These are phyloP conservation scores for Clivina fossor DNA, from an alignment of 2,888 invertebrate species.

Conservation along the genomic window DNA sequence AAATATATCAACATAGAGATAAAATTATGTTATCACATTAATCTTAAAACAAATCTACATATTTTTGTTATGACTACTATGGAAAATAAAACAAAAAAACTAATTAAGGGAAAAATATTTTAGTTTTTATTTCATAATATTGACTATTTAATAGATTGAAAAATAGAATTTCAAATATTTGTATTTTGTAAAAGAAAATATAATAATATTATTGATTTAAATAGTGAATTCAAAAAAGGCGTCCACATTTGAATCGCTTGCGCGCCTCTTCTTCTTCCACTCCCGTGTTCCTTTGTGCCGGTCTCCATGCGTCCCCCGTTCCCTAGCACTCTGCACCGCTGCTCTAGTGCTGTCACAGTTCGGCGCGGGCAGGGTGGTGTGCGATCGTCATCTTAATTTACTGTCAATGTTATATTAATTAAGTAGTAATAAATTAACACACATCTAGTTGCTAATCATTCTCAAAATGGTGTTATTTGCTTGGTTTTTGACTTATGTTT, in stretches of 20 bases:
- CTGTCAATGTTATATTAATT: constrained; percentile 33
- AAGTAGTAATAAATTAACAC: constrained; percentile 28
- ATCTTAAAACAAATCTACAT: no score
- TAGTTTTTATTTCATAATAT: no score
- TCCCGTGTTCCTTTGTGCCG: constrained; percentile 40
- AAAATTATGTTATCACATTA: not conserved
- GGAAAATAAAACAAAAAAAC: no score
- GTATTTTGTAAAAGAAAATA: constrained; percentile 1
- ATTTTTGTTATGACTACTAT: no score
- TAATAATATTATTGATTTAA: constrained; percentile 23
- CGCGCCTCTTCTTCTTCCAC: constrained; percentile 30
- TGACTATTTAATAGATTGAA: no score
- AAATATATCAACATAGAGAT: not conserved
- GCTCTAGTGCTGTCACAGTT: constrained; percentile 42
- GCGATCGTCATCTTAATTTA: constrained; percentile 36
- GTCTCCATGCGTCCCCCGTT: constrained; percentile 41
- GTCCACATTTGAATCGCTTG: constrained; percentile 25
- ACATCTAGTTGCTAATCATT: constrained; percentile 23
- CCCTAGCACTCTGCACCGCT: constrained; percentile 38
- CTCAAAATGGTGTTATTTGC: constrained; percentile 28
- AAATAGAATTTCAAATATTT: no score
- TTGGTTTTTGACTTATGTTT: constrained; percentile 25
- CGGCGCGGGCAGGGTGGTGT: constrained; percentile 45
- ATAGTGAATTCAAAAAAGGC: constrained; percentile 8
- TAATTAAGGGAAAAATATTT: no score